phyloP scores from a whole-genome alignment of 2,888 invertebrate genomes.

The Ichneumon xanthorius region DNA sequence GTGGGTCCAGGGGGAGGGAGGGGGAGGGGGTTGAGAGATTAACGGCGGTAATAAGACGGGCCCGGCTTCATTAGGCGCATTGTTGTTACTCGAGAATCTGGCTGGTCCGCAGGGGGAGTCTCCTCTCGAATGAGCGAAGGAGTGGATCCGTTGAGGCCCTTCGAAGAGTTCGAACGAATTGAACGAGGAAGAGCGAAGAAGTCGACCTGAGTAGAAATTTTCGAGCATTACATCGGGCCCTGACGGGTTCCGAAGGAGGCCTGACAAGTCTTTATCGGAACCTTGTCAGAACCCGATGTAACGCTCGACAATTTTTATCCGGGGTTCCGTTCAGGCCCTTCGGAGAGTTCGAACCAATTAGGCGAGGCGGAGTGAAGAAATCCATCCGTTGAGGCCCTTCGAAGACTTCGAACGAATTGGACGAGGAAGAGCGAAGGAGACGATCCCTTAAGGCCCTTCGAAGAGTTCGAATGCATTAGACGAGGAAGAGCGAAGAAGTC shows the following conservation, averaged over 20 bases:
- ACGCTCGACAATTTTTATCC: background rate
- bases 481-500: constrained; percentile 47
- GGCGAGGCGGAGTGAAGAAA: constrained; percentile 50
- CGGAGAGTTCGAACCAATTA: constrained; percentile 26
- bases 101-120: constrained; percentile 35
- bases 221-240: too few relatives aligned
- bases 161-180: constrained; percentile 34
- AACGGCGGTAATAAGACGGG: constrained; percentile 81
- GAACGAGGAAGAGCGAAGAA: constrained; percentile 50
- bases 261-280: too few relatives aligned
- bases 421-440: constrained; percentile 45
- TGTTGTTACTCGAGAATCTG: constrained; percentile 76
- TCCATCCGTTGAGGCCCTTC: constrained; percentile 15
- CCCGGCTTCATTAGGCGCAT: constrained; percentile 83
- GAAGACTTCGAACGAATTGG: constrained; percentile 29
- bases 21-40: constrained; percentile 78
- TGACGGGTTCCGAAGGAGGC: too few relatives aligned
- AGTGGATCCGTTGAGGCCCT: constrained; percentile 23
- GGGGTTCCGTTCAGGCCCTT: constrained; percentile 25
- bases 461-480: constrained; percentile 26
- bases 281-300: too few relatives aligned
- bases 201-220: too few relatives aligned
- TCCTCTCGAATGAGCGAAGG: constrained; percentile 47
- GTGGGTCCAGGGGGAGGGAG: constrained; percentile 47
- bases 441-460: constrained; percentile 22